Conservation (phyloP, 2,797 vertebrate species). For the Eulemur rubriventer region DNA sequence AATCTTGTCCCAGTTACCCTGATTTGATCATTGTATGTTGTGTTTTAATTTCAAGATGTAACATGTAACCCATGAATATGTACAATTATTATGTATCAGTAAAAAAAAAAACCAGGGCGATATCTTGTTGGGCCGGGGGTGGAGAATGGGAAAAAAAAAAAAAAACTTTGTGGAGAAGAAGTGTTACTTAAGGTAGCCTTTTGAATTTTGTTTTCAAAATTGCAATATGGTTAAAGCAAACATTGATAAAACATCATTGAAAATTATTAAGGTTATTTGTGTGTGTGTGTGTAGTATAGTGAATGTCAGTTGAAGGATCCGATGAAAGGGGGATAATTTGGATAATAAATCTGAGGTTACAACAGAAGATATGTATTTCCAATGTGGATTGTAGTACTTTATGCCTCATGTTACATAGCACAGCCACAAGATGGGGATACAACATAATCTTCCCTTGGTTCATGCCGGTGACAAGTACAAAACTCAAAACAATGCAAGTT, state of each 20-base stretch:
- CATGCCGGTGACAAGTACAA: neutral
- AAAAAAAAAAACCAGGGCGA: neutral
- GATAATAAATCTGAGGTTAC: neutral
- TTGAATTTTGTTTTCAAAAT: constrained; percentile 19
- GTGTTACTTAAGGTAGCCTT: neutral
- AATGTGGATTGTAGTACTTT: neutral
- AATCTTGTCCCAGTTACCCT: too few species aligned
- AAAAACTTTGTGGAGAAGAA: neutral
- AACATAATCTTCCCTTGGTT: constrained; percentile 14
- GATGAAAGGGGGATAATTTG: neutral
- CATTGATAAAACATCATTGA: neutral
- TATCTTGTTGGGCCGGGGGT: rapidly evolving
- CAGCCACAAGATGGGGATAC: constrained; percentile 63
- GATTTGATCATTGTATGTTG: too few species aligned
- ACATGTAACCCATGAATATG: too few species aligned
- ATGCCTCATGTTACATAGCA: neutral
- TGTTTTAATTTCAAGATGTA: too few species aligned
- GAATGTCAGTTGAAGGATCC: neutral
- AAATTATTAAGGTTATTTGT: neutral
- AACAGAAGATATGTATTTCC: neutral
- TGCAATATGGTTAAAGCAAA: neutral
- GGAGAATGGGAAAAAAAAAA: too few species aligned
- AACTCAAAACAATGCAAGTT: neutral
- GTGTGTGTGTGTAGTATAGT: neutral
- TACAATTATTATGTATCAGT: too few species aligned